Conservation (phyloP, 2,888 invertebrate genomes). For the Troglohyphantes excavatus region DNA sequence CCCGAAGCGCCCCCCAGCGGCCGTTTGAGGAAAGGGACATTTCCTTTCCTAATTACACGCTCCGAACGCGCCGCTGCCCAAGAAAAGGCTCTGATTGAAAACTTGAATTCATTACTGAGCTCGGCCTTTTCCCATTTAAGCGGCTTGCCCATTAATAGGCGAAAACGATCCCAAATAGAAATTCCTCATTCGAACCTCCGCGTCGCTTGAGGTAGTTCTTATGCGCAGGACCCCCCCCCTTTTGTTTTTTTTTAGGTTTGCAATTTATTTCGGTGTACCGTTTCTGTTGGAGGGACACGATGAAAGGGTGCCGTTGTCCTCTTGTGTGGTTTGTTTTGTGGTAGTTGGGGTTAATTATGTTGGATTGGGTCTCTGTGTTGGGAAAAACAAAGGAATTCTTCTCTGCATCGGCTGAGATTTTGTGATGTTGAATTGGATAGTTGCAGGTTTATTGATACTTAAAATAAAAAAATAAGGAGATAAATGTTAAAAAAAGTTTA, state of each 20-base stretch:
- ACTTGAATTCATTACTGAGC: constrained; percentile 73
- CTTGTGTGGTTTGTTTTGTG: constrained; percentile 6
- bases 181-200: constrained; percentile 36
- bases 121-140: constrained; percentile 60
- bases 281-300: constrained; percentile 1
- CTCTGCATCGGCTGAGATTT: too few species aligned
- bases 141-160: constrained; percentile 60
- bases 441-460: too few species aligned
- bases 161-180: constrained; percentile 58
- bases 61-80: constrained; percentile 61
- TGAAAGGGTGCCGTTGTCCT: constrained; percentile 4
- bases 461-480: too few species aligned
- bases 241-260: constrained; percentile 30
- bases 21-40: constrained; percentile 27
- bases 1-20: constrained; percentile 47
- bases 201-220: constrained; percentile 41
- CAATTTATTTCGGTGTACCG: constrained; percentile 30
- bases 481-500: too few species aligned
- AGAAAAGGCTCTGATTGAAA: constrained; percentile 71
- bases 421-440: too few species aligned
- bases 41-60: constrained; percentile 74
- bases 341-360: constrained; percentile 8
- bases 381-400: too few species aligned
- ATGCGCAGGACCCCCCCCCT: background rate
- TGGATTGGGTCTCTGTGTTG: too few species aligned